A percentile compares a stretch with the other conserved stretches of the same genome.
phyloP scores from a whole-genome alignment of 1,140 invertebrate genomes.

The Pogonomyrmex californicus region DNA sequence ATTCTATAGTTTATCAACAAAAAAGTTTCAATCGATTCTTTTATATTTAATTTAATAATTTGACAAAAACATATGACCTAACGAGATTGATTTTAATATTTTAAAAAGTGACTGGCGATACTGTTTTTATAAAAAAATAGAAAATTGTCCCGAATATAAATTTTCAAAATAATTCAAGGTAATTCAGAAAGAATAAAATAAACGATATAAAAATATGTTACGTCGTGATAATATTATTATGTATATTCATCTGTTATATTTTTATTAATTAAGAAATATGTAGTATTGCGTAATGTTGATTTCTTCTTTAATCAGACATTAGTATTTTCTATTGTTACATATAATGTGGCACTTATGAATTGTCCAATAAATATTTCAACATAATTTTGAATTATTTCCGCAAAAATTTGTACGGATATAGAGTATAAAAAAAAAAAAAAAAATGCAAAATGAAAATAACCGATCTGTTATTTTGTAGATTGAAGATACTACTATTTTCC shows the following conservation, averaged over 20 bases:
- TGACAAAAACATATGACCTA: constrained; percentile 45
- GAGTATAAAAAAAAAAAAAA: constrained; percentile 2
- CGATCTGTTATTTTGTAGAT: constrained; percentile 32
- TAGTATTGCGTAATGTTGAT: neutral
- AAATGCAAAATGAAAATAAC: constrained; percentile 48
- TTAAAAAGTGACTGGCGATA: constrained; percentile 8
- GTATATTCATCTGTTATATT: constrained; percentile 1
- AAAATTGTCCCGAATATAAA: neutral
- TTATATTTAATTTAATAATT: constrained; percentile 46
- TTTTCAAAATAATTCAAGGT: neutral
- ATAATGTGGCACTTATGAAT: constrained; percentile 51
- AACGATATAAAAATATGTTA: neutral
- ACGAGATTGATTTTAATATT: constrained; percentile 44
- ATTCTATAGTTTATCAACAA: constrained; percentile 22
- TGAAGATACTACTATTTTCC: constrained; percentile 49
- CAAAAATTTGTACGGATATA: neutral
- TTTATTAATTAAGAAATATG: constrained; percentile 15
- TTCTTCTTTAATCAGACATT: neutral
- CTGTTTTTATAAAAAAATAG: neutral
- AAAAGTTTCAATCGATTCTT: constrained; percentile 10
- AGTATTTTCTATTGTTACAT: constrained; percentile 40
- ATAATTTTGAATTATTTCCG: constrained; percentile 3
- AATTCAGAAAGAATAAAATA: no score
- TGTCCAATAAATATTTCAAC: constrained; percentile 29
- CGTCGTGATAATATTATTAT: neutral